These are phyloP conservation scores for Natator depressus DNA, from an alignment of 2,113 vertebrate species.

Conservation along the genomic window DNA sequence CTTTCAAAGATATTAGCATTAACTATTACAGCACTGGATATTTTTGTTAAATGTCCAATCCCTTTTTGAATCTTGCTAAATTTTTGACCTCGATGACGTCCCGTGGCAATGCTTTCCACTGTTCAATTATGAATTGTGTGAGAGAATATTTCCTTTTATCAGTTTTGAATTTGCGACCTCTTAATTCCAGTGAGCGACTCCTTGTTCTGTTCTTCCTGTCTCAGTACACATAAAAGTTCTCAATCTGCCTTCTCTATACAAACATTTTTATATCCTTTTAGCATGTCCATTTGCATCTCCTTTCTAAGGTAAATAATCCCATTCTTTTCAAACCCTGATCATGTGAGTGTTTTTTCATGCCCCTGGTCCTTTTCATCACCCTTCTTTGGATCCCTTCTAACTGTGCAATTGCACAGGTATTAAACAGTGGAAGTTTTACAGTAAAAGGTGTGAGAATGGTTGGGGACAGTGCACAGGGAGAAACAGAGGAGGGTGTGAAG, in stretches of 20 bases:
- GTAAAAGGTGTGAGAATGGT: not conserved
- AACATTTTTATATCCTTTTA: not conserved
- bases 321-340: too few relatives aligned
- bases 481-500: not conserved
- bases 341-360: too few relatives aligned
- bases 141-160: not conserved
- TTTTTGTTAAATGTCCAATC: not conserved
- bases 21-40: not conserved
- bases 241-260: not conserved
- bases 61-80: not conserved
- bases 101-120: not conserved
- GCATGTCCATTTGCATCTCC: not conserved
- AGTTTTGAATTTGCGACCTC: not conserved
- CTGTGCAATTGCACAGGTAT: not conserved
- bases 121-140: not conserved
- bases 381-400: not conserved
- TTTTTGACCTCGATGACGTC: fast-evolving
- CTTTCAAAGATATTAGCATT: not conserved
- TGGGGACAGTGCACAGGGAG: not conserved
- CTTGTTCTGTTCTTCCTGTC: not conserved
- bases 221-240: not conserved
- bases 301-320: not conserved
- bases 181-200: not conserved
- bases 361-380: not conserved
- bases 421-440: not conserved